A percentile compares a stretch with the other conserved stretches of the same genome.
Conservation (phyloP, 2,888 invertebrate genomes). For the Stictocephala bisonia region DNA sequence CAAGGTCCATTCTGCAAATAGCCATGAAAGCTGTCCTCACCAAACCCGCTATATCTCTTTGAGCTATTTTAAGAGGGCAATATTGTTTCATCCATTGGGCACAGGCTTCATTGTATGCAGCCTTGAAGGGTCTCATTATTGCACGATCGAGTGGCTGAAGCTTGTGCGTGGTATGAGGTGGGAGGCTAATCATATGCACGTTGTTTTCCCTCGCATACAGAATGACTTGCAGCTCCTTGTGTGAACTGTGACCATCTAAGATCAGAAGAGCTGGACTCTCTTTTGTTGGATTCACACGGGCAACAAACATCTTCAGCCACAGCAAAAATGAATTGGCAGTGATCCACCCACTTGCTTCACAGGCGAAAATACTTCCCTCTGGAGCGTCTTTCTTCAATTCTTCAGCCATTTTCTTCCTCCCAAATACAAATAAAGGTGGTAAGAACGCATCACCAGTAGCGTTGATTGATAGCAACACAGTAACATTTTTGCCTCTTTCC, state of each 20-base stretch:
- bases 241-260: constrained; percentile 56
- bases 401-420: background rate
- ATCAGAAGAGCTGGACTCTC: constrained; percentile 54
- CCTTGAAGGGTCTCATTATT: background rate
- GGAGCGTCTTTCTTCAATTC: background rate
- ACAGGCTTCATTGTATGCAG: constrained; percentile 6
- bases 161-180: no score
- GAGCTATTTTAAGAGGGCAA: no score
- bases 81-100: constrained; percentile 7
- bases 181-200: constrained; percentile 56
- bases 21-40: constrained; percentile 6
- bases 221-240: constrained; percentile 56
- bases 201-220: constrained; percentile 51
- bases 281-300: constrained; percentile 43
- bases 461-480: background rate
- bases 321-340: background rate
- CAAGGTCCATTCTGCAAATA: constrained; percentile 2
- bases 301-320: background rate
- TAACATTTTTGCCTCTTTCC: constrained; percentile 37
- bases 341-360: background rate
- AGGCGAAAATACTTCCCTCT: background rate
- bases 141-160: background rate
- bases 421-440: background rate
- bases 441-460: background rate
- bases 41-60: background rate